phyloP scores from a whole-genome alignment of 2,797 vertebrate genomes.

The Poecilia gillii region DNA sequence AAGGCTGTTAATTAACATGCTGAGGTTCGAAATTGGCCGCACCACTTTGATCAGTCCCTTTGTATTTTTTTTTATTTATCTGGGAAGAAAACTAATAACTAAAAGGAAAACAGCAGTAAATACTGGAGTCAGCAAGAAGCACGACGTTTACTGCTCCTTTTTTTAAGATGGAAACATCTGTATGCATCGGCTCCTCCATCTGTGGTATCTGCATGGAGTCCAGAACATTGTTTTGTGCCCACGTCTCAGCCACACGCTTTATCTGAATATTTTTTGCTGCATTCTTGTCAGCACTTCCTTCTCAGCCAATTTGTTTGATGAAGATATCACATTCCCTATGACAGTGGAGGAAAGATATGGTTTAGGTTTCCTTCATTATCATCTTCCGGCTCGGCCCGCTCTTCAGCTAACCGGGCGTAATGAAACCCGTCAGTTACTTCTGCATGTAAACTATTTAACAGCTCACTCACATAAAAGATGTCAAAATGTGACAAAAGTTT shows the following conservation, averaged over 20 bases:
- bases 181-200: neutral
- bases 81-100: neutral
- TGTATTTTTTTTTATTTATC: neutral
- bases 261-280: conserved; percentile 1
- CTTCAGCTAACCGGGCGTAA: neutral
- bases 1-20: neutral
- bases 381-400: neutral
- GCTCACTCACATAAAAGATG: neutral
- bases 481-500: neutral
- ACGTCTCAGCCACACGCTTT: neutral
- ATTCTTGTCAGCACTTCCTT: neutral
- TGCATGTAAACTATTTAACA: neutral
- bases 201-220: neutral
- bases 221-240: neutral
- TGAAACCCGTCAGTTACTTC: neutral
- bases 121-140: neutral
- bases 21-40: neutral
- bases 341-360: neutral
- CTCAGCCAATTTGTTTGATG: neutral
- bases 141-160: neutral
- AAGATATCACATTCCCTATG: neutral
- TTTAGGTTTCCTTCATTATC: conserved; percentile 1
- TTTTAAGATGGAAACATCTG: conserved; percentile 9
- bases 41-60: neutral
- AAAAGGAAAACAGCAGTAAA: neutral